Conservation (phyloP, 2,113 vertebrate species). For the Dipodomys stephensi region DNA sequence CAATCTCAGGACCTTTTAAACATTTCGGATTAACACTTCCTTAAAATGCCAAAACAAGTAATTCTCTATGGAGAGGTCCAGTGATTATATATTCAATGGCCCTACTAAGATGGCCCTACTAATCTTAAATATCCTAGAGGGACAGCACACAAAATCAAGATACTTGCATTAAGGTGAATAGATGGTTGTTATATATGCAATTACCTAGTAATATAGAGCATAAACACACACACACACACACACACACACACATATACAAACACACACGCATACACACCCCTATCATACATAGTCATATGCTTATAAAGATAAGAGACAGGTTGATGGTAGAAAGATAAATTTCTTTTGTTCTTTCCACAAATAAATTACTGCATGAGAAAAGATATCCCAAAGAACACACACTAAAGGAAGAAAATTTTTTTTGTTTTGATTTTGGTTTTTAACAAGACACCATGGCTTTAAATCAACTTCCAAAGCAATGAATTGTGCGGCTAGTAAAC, state of each 20-base stretch:
- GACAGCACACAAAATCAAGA: neutral
- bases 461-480: constrained; percentile 28
- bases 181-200: neutral
- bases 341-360: neutral
- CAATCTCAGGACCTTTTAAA: neutral
- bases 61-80: constrained; percentile 8
- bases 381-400: neutral
- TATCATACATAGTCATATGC: neutral
- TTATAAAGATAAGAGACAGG: neutral
- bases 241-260: neutral
- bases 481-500: neutral
- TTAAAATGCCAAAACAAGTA: neutral
- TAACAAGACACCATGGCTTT: neutral
- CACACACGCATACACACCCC: neutral
- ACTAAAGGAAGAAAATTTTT: constrained; percentile 28
- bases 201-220: neutral
- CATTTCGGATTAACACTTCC: neutral
- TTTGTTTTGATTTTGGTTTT: too few species aligned
- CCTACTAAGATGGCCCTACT: neutral
- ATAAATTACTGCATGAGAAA: constrained; percentile 30
- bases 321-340: neutral
- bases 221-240: neutral
- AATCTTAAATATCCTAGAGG: neutral
- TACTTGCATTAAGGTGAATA: neutral
- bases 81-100: neutral